A percentile compares a stretch with the other conserved stretches of the same genome.
These are phyloP conservation scores for Anthoscopus minutus DNA, from an alignment of 2,113 vertebrate species.

Conservation along the genomic window DNA sequence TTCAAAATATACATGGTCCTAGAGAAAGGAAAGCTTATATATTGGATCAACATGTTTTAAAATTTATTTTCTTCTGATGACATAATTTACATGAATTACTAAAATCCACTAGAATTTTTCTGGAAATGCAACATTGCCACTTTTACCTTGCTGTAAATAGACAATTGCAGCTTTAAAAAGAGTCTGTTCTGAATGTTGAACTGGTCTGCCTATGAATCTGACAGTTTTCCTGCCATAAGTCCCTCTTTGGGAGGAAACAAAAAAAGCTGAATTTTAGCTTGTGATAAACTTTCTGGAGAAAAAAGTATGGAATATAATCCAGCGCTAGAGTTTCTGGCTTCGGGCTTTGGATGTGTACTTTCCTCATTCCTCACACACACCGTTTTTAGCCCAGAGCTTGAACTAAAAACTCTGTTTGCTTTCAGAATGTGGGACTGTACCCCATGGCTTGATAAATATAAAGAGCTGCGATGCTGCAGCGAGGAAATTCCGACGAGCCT, in stretches of 20 bases:
- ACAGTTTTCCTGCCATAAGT: neutral
- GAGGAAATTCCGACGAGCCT: neutral
- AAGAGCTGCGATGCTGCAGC: neutral
- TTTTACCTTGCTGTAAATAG: neutral
- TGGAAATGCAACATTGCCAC: neutral
- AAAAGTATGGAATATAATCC: neutral
- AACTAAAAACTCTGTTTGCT: neutral
- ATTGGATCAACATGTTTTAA: neutral
- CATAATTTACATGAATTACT: neutral
- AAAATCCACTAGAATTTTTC: neutral
- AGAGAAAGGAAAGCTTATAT: neutral
- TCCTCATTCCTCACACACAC: neutral
- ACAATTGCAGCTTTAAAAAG: neutral
- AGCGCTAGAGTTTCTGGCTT: neutral
- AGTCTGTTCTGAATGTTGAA: neutral
- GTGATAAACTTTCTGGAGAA: neutral
- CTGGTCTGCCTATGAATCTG: neutral
- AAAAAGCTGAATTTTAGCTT: neutral
- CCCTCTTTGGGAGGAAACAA: neutral
- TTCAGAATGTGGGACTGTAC: neutral
- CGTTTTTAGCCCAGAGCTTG: neutral
- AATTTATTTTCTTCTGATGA: neutral
- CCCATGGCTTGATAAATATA: neutral
- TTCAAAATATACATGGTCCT: neutral
- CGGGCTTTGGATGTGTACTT: neutral